These are phyloP conservation scores for Pipistrellus pygmaeus DNA, from an alignment of 2,797 vertebrate genomes.

Conservation along the genomic window DNA sequence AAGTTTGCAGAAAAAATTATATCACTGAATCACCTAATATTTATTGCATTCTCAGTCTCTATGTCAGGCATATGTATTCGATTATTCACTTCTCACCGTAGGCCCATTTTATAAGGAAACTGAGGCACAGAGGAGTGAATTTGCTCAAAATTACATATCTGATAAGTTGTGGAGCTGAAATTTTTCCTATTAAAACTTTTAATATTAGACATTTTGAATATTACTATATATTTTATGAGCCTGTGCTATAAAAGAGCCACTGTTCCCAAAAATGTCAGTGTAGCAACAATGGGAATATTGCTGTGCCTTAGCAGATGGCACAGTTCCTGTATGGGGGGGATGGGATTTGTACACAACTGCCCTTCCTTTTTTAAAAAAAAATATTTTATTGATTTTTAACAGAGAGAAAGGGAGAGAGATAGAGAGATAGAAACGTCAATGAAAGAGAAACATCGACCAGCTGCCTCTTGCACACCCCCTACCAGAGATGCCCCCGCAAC, in stretches of 20 bases:
- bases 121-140: background rate
- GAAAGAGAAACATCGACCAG: too few relatives aligned
- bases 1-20: background rate
- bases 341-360: background rate
- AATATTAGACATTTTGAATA: background rate
- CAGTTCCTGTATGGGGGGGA: background rate
- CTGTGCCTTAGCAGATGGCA: background rate
- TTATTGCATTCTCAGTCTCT: background rate
- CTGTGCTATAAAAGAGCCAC: background rate
- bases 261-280: background rate
- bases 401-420: too few relatives aligned
- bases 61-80: background rate
- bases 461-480: too few relatives aligned
- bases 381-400: too few relatives aligned
- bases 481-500: too few relatives aligned
- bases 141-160: slow-evolving; percentile 5
- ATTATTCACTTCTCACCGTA: background rate
- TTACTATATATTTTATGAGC: background rate
- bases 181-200: background rate
- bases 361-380: background rate
- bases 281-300: background rate
- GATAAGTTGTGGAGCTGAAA: background rate
- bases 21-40: background rate
- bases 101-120: background rate
- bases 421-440: too few relatives aligned